These are phyloP conservation scores for Myotis daubentonii DNA, from an alignment of 2,797 vertebrate genomes.

Conservation along the genomic window DNA sequence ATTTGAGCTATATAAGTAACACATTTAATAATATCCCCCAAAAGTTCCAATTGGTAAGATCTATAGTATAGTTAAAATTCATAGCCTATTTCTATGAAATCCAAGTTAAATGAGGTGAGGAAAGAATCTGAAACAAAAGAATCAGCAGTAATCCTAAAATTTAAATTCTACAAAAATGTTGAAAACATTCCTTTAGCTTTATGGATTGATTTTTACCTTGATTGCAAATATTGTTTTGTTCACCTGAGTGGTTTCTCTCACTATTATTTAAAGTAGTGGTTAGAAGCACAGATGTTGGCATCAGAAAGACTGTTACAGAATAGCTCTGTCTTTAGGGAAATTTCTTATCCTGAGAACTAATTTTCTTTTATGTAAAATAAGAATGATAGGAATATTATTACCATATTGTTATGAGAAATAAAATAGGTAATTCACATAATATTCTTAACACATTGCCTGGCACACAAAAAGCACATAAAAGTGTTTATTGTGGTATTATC, in stretches of 20 bases:
- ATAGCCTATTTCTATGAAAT: not conserved
- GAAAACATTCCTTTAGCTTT: not conserved
- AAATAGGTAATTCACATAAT: not conserved
- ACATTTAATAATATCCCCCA: not conserved
- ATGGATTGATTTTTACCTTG: not conserved
- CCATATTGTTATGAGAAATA: not conserved
- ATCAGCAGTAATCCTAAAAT: not conserved
- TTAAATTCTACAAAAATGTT: conserved; percentile 27
- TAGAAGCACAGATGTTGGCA: not conserved
- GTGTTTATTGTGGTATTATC: not conserved
- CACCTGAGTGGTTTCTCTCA: not conserved
- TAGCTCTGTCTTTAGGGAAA: not conserved
- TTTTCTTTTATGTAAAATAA: conserved; percentile 32
- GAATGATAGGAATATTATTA: not conserved
- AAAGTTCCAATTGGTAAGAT: not conserved
- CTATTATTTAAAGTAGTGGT: not conserved
- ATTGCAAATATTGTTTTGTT: not conserved
- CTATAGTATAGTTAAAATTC: not conserved
- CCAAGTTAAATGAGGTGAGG: conserved; percentile 1
- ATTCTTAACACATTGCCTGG: not conserved
- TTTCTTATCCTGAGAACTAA: not conserved
- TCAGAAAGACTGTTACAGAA: not conserved
- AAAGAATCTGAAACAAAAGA: conserved; percentile 4
- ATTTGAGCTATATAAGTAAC: not conserved
- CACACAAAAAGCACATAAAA: not conserved